Evolutionary conservation across 37 sponge, comb jelly and placozoan species (phyloP), one percentile per base, ranked within the genome.

Genomic region (Ephydatia muelleri): DNA sequence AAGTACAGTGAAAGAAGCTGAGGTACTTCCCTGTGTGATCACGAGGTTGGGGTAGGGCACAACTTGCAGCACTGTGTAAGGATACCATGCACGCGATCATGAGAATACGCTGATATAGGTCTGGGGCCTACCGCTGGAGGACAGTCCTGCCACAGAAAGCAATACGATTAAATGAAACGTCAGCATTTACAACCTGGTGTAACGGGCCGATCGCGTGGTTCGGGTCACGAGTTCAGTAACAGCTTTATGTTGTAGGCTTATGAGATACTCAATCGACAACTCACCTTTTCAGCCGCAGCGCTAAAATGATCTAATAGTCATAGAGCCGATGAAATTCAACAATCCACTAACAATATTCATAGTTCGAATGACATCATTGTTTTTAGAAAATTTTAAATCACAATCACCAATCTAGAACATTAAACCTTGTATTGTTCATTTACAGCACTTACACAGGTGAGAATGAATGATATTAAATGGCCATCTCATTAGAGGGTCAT

Each of bases 401-500:
- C n/a, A n/a, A n/a, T n/a, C n/a, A n/a, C n/a, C n/a, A n/a, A n/a
- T n/a, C n/a, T n/a, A n/a, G n/a, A n/a, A n/a, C n/a, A n/a, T n/a
- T n/a, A n/a, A n/a, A n/a, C n/a, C n/a, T n/a, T n/a, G n/a, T n/a
- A n/a, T n/a, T n/a, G n/a, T n/a, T n/a, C n/a, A n/a, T n/a, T n/a
- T n/a, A n/a, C n/a, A n/a, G n/a, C n/a, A n/a, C n/a, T n/a, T n/a
- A 70, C 76, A 90, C 6, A 90, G 48, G 0, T 82, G 78, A 0
- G 86, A 85, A 47, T 90, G 85, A 13, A 90, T 90, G 48, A 83
- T 83, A 16, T 84, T 87, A 86, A 93, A 93, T 25, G 78, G 82
- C 11, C 91, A 87, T 66, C 94, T 72, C 75, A 80, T 81, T 5
- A 85, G 74, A 30, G 94, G 91, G 31, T 90, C 94, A 77, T 90